Evolutionary conservation across 1,140 invertebrate genomes (phyloP).

Genomic region (Lysiphlebus fabarum): DNA sequence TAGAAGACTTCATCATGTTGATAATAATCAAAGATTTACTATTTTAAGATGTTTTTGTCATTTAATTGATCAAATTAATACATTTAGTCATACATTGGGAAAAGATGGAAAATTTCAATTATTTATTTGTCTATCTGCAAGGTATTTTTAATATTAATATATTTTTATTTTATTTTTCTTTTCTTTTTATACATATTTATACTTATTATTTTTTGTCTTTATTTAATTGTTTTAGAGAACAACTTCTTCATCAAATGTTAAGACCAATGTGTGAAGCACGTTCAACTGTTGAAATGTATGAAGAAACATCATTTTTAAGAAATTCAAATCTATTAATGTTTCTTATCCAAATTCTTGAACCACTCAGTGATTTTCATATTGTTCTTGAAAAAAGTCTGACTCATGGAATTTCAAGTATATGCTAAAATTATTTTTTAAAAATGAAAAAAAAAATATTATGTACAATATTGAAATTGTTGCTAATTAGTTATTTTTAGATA

Average conservation of each 20-base stretch:
- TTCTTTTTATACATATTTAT: background rate
- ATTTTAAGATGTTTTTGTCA: slow-evolving; percentile 76
- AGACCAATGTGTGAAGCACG: slow-evolving; percentile 81
- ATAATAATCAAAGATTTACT: slow-evolving; percentile 61
- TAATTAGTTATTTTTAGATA: too few relatives aligned
- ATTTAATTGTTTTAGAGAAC: slow-evolving; percentile 70
- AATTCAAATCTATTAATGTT: slow-evolving; percentile 81
- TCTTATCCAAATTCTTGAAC: slow-evolving; percentile 86
- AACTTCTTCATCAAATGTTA: slow-evolving; percentile 85
- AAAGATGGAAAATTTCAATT: slow-evolving; percentile 98
- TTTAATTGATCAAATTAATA: slow-evolving; percentile 80
- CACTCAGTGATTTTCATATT: slow-evolving; percentile 90
- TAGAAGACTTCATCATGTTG: slow-evolving; percentile 41
- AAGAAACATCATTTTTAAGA: slow-evolving; percentile 90
- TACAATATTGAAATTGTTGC: background rate
- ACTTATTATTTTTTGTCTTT: slow-evolving; percentile 21
- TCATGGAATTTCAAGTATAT: slow-evolving; percentile 75
- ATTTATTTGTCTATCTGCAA: slow-evolving; percentile 78
- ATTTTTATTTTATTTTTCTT: background rate
- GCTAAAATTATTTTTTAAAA: slow-evolving; percentile 42
- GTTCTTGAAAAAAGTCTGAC: slow-evolving; percentile 91
- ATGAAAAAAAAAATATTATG: background rate
- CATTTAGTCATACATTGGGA: slow-evolving; percentile 79
- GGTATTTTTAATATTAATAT: slow-evolving; percentile 37
- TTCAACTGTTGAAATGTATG: slow-evolving; percentile 90